Evolutionary conservation across 2,888 invertebrate species (phyloP).

Genomic region (Orchestes rusci): DNA sequence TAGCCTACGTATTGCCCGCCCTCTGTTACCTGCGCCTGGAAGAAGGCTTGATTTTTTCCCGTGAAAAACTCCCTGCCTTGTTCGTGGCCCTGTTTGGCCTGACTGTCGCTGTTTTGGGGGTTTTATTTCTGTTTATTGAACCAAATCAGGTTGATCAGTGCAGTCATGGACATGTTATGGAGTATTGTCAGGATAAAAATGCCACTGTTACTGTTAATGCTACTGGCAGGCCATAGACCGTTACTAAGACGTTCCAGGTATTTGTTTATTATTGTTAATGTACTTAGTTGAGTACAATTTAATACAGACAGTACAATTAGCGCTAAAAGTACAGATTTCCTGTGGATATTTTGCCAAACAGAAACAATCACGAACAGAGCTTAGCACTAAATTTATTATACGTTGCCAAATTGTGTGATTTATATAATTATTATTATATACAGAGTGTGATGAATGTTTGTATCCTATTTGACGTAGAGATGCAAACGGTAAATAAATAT

Average conservation of each 20-base stretch:
- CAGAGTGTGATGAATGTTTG: too few species aligned
- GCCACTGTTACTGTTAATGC: too few species aligned
- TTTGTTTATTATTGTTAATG: too few species aligned
- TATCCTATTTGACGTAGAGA: too few species aligned
- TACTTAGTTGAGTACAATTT: neutral
- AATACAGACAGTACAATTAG: neutral
- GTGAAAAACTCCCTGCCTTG: slow-evolving; percentile 63
- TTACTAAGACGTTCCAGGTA: too few species aligned
- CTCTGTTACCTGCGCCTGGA: slow-evolving; percentile 70
- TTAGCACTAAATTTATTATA: too few species aligned
- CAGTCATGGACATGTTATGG: slow-evolving; percentile 56
- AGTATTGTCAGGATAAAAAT: slow-evolving; percentile 46
- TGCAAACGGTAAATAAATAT: neutral
- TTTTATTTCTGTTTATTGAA: slow-evolving; percentile 51
- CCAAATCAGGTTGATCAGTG: slow-evolving; percentile 51
- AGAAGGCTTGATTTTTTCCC: slow-evolving; percentile 58
- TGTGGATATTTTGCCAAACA: too few species aligned
- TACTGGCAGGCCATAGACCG: too few species aligned
- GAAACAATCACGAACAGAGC: too few species aligned
- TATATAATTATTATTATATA: too few species aligned
- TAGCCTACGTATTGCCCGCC: slow-evolving; percentile 77
- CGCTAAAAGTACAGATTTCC: neutral
- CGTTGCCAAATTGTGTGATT: too few species aligned
- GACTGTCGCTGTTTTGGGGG: slow-evolving; percentile 54
- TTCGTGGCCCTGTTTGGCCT: slow-evolving; percentile 63